Evolutionary conservation across 2,113 vertebrate genomes (phyloP), one percentile per base, ranked within the genome.

Genomic region (Callocephalon fimbriatum): DNA sequence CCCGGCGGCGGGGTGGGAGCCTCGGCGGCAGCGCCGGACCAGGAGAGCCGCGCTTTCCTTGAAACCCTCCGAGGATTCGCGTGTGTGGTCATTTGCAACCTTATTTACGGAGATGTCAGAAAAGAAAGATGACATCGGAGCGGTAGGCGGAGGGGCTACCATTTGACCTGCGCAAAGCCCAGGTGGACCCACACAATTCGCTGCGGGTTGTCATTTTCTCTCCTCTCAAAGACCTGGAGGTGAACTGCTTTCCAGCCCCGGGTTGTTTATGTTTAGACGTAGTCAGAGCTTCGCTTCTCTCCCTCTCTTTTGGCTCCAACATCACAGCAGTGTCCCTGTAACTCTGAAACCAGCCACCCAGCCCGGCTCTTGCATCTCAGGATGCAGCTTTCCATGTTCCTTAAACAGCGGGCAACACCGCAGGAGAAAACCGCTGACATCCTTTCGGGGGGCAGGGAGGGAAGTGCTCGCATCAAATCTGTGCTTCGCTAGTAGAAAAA

Each of bases 231-330:
- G 99, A 99, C 98, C 98, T 97, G 96, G 97, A 98, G 97, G 98
- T 98, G 99, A 99, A 99, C 98, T 95, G 98, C 98, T 98, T 97
- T 98, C 97, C 95, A 97, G 98, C 98, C 98, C 72, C 70, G 82
- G 97, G 98, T 97, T 99, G 95, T 99, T 99, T 91, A 77, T 83
- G 66, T 88, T 95, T 98, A 98, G 97, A 98, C 95, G 95, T 48
- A 95, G 97, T 95, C 97, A 98, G 94, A 86, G 96, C 88, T 96
- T 96, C 95, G 93, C 97, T 98, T 98, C 95, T 97, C 98, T 97
- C 97, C 94, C 97, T 96, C 79, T 81, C 79, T 98, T 97, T 96
- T 76, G 90, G 59, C 86, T 97, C 97, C 94, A 84, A 90, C 95
- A 96, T 96, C 98, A 95, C 42, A 97, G 93, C 83, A 65, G 47